Base-by-base conservation (phyloP, 2,797 vertebrate genomes). In the Sternarchorhynchus goeldii region DNA sequence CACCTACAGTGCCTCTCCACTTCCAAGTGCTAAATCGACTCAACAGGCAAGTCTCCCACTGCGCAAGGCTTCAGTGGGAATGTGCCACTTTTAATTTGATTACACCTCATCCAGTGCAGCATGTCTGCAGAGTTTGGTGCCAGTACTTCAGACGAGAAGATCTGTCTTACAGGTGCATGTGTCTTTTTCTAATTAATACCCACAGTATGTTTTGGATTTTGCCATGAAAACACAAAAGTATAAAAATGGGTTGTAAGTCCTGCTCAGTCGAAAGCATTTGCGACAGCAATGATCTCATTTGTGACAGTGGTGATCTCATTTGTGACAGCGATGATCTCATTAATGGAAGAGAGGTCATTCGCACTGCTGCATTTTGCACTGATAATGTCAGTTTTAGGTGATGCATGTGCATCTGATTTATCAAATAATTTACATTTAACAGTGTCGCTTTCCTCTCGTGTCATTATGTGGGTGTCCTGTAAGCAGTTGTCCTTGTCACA, bases 1-100 rank as follows among this genome's bases (percentile, higher is more conserved):
- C 69, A 73, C 79, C 73, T 68, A 59, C 75, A 81, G 62, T 50
- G 69, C 10, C 50, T 53, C 55, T 64, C 39, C 72, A 68, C 17
- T 32, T 67, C 36, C 20, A 12, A 65, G 29, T 55, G 62, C 25
- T 68, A 58, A 67, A 67, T 60, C 39, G 32, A 73, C 73, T 66
- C 56, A 59, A 25, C 53, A 76, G 17, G 12, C 32, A 73, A 73
- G 60, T 60, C 58, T 73, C 57, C 74, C 32, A 60, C 62, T 32
- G 32, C 0, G 20, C 62, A 21, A 45, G 16, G 56, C 64, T 70
- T 45, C 58, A 62, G 20, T 20, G 71, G 45, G 29, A 17, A 29
- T n/a, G 62, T 34, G 12, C 14, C 45, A 50, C 36, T 34, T 55
- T 58, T 65, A 0, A 63, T 64, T 64, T 73, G 25, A 66, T 66